Evolutionary conservation across 2,888 invertebrate genomes (phyloP), one percentile per base, ranked within the genome.

Genomic region (Lamproptera curius): DNA sequence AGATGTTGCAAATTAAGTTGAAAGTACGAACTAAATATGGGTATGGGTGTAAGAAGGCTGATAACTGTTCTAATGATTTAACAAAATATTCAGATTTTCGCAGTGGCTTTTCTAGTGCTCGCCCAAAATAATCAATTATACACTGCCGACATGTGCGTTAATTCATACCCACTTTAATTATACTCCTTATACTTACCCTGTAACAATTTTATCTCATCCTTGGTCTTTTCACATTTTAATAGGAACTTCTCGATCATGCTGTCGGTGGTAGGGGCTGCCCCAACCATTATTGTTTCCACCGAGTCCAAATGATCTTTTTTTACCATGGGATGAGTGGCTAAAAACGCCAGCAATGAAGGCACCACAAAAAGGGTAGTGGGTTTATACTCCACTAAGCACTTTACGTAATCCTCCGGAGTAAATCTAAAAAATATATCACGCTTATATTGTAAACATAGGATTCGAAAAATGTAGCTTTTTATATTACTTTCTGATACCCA

Each of bases 341-440:
- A 71, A 74, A 95, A 94, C 1, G 94, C 84, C 13, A 95, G 76
- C 5, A 96, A 79, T 0, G 95, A 95, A 0, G 96, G 95, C 1
- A 95, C 95, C 1, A 94, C 90, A 63, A 92, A 93, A 15, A 94
- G 63, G 1, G 89, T 84, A 0, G 89, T 89, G 0, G 93, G 93
- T 63, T 88, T 77, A 66, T 91, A 91, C 57, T 90, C 87, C 10
- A 79, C 73, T 17, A 93, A 67, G 44, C 91, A 90, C 61, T 90
- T 90, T 2, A 95, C 78, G 71, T 94, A 95, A 56, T 91, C 90
- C 58, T 92, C 91, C 1, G 94, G 92, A 0, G 93, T 92, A 64
- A 95, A 95, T 65, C 89, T 90, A 20, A n/a, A 11, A 31, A 31
- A n/a, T n/a, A n/a, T n/a, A n/a, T n/a, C n/a, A n/a, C n/a, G n/a